A percentile compares a stretch with the other conserved stretches of the same genome.
Evolutionary conservation across 2,888 invertebrate species (phyloP).

Genomic region (Cryptosula pallasiana): DNA sequence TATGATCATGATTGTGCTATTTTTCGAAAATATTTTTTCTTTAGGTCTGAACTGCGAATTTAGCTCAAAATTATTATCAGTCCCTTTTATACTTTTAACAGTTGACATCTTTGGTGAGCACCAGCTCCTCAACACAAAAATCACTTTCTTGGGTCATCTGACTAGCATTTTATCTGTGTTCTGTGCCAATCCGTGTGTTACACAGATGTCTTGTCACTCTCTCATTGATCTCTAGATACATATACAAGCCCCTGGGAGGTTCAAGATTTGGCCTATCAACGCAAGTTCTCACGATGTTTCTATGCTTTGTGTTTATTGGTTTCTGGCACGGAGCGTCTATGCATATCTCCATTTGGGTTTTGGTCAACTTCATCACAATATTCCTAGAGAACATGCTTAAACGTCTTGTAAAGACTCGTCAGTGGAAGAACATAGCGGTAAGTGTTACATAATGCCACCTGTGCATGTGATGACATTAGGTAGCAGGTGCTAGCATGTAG

Average conservation of each 20-base stretch:
- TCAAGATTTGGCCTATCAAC: conserved; percentile 44
- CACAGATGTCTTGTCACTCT: not conserved
- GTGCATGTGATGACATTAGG: too few relatives aligned
- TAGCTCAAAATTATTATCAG: too few relatives aligned
- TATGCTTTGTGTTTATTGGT: conserved; percentile 76
- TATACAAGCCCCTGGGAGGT: conserved; percentile 67
- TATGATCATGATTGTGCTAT: too few relatives aligned
- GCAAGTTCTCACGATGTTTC: conserved; percentile 65
- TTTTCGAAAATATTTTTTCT: too few relatives aligned
- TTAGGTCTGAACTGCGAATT: too few relatives aligned
- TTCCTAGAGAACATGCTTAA: conserved; percentile 62
- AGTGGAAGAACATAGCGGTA: conserved; percentile 18
- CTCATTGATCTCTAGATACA: conserved; percentile 61
- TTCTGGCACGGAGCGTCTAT: conserved; percentile 82
- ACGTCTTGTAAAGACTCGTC: not conserved
- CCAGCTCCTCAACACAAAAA: too few relatives aligned
- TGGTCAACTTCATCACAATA: conserved; percentile 76
- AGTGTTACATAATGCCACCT: not conserved
- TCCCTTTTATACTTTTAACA: too few relatives aligned
- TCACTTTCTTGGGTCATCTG: too few relatives aligned
- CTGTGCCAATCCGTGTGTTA: too few relatives aligned
- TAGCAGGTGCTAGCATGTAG: too few relatives aligned
- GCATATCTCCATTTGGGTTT: conserved; percentile 78
- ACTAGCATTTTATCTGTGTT: too few relatives aligned
- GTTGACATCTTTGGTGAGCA: too few relatives aligned